Base-by-base conservation (phyloP, 2,888 invertebrate genomes). In the Ametastegia equiseti region DNA sequence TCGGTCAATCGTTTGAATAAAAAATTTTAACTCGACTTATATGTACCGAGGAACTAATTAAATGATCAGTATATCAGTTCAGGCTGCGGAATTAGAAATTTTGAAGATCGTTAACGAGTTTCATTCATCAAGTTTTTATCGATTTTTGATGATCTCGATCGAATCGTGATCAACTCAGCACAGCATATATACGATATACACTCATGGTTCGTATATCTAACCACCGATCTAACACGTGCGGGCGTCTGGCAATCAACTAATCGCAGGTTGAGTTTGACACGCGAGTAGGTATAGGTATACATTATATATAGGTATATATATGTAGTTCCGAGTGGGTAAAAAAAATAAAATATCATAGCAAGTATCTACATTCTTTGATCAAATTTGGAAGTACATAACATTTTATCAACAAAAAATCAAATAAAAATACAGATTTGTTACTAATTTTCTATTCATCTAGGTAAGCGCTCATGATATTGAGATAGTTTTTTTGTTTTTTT, bases 171-270 rank as follows among this genome's bases (percentile, higher is more conserved):
- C 39, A 13, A 27, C 7, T n/a, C 3, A 39, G 27, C 11, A 19
- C 39, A 36, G 36, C 11, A 39, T 33, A 65, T 15, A 60, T 3
- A 19, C 39, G n/a, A 65, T 19, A 39, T 33, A 65, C 30, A 60
- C 65, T 67, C 7, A 39, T 67, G 39, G n/a, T 23, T 67, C 19
- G 36, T 39, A 67, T 57, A 57, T 67, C 65, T 39, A 39, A 23
- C 36, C 65, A 36, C 65, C 39, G 65, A 67, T 67, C 39, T 39
- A 67, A 19, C 65, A 67, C 65, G 65, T 67, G 65, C 65, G 65
- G 4, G 3, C 39, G 15, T n/a, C 65, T 39, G 36, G 36, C 39
- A 39, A 39, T 39, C 65, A 67, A 39, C 36, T 67, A 60, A 60
- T 60, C 60, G 30, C 60, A 30, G 30, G 1, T 11, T 11, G 60